Conservation (phyloP, 2,797 vertebrate genomes). For the Rhinophrynus dorsalis region DNA sequence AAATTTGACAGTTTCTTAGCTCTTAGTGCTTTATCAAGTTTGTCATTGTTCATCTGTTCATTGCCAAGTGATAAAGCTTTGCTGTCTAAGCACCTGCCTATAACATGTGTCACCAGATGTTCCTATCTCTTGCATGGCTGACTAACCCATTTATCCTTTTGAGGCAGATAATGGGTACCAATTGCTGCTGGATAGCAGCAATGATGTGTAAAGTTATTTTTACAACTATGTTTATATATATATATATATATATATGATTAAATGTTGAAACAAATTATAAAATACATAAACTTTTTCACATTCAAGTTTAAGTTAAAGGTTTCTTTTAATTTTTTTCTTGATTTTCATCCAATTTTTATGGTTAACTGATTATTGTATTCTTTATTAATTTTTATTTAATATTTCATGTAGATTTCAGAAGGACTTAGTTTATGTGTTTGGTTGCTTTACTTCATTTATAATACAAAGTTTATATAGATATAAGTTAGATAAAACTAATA, state of each 20-base stretch:
- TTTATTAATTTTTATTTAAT: no score
- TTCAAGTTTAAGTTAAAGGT: no score
- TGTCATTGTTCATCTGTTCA: conserved; percentile 45
- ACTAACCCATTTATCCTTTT: conserved; percentile 37
- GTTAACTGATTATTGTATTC: no score
- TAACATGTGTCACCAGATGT: conserved; percentile 47
- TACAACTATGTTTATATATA: neutral
- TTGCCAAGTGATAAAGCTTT: conserved; percentile 32
- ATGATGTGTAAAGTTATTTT: conserved; percentile 2
- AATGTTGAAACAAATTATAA: no score
- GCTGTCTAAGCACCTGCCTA: conserved; percentile 39
- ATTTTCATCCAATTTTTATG: no score
- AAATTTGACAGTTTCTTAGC: conserved; percentile 37
- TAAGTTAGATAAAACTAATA: no score
- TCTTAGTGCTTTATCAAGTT: conserved; percentile 35
- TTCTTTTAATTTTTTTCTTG: no score
- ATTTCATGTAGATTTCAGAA: no score
- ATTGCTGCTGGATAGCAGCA: conserved; percentile 11
- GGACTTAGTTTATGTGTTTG: no score
- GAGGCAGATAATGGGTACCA: conserved; percentile 12
- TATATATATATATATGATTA: neutral
- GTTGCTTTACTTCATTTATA: no score
- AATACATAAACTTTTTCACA: no score
- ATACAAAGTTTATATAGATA: no score
- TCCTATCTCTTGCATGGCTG: conserved; percentile 35